Evolutionary conservation across 1,140 invertebrate species (phyloP).

Genomic region (Calosoma granatense): DNA sequence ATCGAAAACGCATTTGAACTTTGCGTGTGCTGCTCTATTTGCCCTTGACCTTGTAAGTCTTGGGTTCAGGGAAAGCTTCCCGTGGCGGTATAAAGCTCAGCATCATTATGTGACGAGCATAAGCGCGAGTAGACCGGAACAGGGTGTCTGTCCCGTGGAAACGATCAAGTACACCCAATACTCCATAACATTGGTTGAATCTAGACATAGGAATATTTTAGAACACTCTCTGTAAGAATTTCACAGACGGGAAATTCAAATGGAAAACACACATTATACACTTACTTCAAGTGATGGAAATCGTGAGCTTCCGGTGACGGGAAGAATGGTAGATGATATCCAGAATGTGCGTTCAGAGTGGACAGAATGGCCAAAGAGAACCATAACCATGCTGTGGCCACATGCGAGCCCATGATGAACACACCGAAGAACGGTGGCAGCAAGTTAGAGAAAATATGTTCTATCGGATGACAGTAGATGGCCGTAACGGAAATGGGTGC

Average conservation of each 20-base stretch:
- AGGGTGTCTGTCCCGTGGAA: slow-evolving; percentile 74
- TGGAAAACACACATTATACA: slow-evolving; percentile 16
- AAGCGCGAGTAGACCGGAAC: slow-evolving; percentile 64
- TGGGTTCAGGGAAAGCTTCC: slow-evolving; percentile 63
- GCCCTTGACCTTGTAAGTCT: slow-evolving; percentile 25
- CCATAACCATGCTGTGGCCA: slow-evolving; percentile 76
- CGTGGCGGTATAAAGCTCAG: slow-evolving; percentile 65
- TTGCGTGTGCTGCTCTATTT: no score
- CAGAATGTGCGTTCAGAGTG: slow-evolving; percentile 77
- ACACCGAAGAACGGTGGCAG: slow-evolving; percentile 72
- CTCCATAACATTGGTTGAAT: slow-evolving; percentile 79
- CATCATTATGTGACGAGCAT: slow-evolving; percentile 68
- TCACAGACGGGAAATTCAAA: no score
- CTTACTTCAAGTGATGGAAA: slow-evolving; percentile 82
- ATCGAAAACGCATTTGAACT: neutral
- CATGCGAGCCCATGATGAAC: slow-evolving; percentile 69
- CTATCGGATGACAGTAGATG: slow-evolving; percentile 79
- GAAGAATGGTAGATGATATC: slow-evolving; percentile 82
- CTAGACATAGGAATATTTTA: no score
- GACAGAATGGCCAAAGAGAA: slow-evolving; percentile 67
- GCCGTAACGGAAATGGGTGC: slow-evolving; percentile 73
- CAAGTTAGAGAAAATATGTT: slow-evolving; percentile 76
- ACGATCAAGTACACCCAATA: slow-evolving; percentile 73
- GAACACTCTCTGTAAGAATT: no score
- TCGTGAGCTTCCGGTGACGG: slow-evolving; percentile 86